A percentile compares a stretch with the other conserved stretches of the same genome.
These are phyloP conservation scores for Numenius arquata DNA, from an alignment of 2,113 vertebrate species.

Conservation along the genomic window DNA sequence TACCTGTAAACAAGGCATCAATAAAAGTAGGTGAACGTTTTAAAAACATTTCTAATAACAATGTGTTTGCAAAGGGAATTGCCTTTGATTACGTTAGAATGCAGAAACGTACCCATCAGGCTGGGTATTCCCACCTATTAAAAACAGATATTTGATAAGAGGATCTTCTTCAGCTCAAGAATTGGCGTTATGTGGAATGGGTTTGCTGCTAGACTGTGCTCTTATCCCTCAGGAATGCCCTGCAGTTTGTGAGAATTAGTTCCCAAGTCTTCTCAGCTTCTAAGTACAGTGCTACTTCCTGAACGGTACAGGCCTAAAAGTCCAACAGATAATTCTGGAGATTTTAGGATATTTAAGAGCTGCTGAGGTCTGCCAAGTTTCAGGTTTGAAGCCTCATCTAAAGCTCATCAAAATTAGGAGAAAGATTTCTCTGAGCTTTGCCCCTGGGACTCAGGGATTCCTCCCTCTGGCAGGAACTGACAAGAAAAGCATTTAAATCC, in stretches of 20 bases:
- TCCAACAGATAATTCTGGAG: background rate
- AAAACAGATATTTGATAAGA: background rate
- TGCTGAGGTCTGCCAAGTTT: background rate
- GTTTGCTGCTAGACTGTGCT: conserved; percentile 13
- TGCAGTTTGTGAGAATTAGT: background rate
- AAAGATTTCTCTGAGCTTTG: conserved; percentile 6
- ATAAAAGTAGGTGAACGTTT: conserved; percentile 77
- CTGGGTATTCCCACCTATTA: background rate
- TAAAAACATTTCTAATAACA: conserved; percentile 38
- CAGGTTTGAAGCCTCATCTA: background rate
- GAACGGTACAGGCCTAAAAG: background rate
- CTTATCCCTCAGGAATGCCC: background rate
- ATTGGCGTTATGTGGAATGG: background rate
- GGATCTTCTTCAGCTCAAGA: background rate
- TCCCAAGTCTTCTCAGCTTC: background rate
- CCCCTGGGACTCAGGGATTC: background rate
- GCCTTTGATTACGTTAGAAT: background rate
- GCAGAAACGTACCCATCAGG: background rate
- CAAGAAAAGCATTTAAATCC: background rate
- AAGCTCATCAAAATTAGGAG: conserved; percentile 3
- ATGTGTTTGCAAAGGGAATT: conserved; percentile 16
- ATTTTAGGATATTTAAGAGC: background rate
- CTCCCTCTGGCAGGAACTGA: background rate
- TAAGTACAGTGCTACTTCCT: background rate
- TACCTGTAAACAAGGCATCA: conserved; percentile 95